Percentiles rank a stretch among this genome's conserved stretches.
These are phyloP conservation scores for Taeniopygia guttata DNA, from an alignment of 2,797 vertebrate genomes.

Conservation along the genomic window DNA sequence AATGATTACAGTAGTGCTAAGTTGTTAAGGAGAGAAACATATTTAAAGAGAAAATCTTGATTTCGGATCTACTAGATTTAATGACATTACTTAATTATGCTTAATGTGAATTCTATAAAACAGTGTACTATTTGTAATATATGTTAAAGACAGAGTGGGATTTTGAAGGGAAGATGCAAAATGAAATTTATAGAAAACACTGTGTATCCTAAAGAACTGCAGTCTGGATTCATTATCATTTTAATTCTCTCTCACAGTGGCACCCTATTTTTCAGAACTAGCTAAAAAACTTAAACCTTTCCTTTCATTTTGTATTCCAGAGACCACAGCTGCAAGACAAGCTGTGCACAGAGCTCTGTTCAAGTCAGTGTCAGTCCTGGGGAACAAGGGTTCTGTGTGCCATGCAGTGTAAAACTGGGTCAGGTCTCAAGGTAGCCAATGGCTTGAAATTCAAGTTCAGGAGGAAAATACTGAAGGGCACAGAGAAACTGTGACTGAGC, in stretches of 20 bases:
- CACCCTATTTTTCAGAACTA: not conserved
- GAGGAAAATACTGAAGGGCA: not conserved
- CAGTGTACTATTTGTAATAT: not conserved
- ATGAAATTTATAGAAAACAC: not conserved
- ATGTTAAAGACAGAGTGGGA: not conserved
- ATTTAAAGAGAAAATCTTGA: not conserved
- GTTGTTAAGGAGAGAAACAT: not conserved
- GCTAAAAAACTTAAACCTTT: not conserved
- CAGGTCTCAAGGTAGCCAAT: not conserved
- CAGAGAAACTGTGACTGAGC: not conserved
- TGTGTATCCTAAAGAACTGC: not conserved
- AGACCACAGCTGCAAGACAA: not conserved
- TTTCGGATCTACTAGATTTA: not conserved
- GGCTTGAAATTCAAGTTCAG: not conserved
- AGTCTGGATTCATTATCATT: not conserved
- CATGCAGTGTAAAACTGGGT: not conserved
- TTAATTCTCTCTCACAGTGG: not conserved
- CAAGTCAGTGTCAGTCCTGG: not conserved
- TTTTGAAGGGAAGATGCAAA: slow-evolving; percentile 2
- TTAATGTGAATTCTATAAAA: not conserved
- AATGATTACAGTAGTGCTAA: not conserved
- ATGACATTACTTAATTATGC: not conserved
- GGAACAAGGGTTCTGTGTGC: not conserved
- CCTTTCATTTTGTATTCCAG: not conserved
- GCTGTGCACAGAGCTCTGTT: not conserved